Percentiles rank a stretch among this genome's conserved stretches.
Conservation (phyloP, 1,140 invertebrate species). For the Drosophila carrolli region DNA sequence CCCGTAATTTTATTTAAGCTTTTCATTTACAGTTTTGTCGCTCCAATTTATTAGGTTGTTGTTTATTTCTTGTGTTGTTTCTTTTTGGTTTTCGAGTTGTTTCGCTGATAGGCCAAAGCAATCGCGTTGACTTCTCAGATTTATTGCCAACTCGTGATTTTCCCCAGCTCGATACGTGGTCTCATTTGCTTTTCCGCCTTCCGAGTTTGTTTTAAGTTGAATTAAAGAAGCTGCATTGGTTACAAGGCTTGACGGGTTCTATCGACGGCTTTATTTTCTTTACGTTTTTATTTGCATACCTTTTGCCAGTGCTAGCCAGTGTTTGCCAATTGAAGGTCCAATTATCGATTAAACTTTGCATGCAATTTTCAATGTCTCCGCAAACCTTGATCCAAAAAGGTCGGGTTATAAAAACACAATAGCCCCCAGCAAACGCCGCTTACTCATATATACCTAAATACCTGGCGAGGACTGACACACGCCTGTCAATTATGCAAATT, state of each 20-base stretch:
- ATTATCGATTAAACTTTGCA: slow-evolving; percentile 80
- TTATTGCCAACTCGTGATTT: slow-evolving; percentile 64
- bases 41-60: slow-evolving; percentile 65
- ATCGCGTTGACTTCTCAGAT: slow-evolving; percentile 69
- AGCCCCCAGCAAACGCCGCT: slow-evolving; percentile 30
- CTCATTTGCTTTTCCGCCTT: slow-evolving; percentile 63
- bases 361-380: slow-evolving; percentile 76
- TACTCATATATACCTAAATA: slow-evolving; percentile 2
- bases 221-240: slow-evolving; percentile 41
- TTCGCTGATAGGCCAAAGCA: slow-evolving; percentile 57
- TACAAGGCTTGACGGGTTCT: slow-evolving; percentile 33
- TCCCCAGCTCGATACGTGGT: slow-evolving; percentile 59
- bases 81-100: slow-evolving; percentile 23
- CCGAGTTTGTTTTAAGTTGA: slow-evolving; percentile 9
- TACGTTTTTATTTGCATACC: slow-evolving; percentile 24
- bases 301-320: slow-evolving; percentile 35
- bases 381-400: slow-evolving; percentile 73
- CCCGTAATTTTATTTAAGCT: slow-evolving; percentile 69
- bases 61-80: slow-evolving; percentile 18
- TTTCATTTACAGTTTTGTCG: slow-evolving; percentile 79
- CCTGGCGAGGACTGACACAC: slow-evolving; percentile 25
- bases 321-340: slow-evolving; percentile 62
- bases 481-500: slow-evolving; percentile 72
- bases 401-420: slow-evolving; percentile 45
- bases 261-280: slow-evolving; percentile 21